These are phyloP conservation scores for Chrysolina oricalcia DNA, from an alignment of 2,888 invertebrate genomes.

Conservation along the genomic window DNA sequence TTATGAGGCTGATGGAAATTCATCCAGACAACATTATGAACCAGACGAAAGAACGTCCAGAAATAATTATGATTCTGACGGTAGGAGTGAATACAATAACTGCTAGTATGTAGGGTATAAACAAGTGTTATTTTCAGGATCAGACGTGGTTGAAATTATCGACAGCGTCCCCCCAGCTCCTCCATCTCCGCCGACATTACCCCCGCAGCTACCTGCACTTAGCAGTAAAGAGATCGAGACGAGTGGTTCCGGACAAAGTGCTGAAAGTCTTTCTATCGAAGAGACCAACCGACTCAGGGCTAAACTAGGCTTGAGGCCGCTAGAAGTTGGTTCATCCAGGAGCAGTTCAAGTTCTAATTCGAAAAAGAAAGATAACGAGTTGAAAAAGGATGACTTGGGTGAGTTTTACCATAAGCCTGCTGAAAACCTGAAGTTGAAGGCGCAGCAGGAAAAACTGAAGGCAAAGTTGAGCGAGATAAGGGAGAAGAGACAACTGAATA, in stretches of 20 bases:
- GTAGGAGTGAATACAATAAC: constrained; percentile 62
- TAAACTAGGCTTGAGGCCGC: constrained; percentile 94
- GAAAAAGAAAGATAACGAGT: constrained; percentile 73
- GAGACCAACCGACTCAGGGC: constrained; percentile 93
- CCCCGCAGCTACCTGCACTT: not conserved
- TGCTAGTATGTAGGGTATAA: not conserved
- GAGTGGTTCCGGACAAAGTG: constrained; percentile 65
- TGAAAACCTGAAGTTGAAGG: constrained; percentile 82
- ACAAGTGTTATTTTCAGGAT: not conserved
- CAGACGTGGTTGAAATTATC: constrained; percentile 19
- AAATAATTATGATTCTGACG: constrained; percentile 74
- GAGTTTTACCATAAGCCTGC: constrained; percentile 93
- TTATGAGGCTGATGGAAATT: constrained; percentile 38
- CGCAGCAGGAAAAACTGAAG: constrained; percentile 85
- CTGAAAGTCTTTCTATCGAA: constrained; percentile 82
- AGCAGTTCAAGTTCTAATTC: constrained; percentile 60
- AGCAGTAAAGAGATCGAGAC: constrained; percentile 64
- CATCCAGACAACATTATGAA: constrained; percentile 34
- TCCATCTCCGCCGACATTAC: not conserved
- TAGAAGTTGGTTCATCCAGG: constrained; percentile 76
- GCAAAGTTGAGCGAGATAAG: constrained; percentile 85
- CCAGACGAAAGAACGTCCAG: constrained; percentile 51
- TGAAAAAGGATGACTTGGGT: constrained; percentile 76
- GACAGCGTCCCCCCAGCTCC: not conserved
- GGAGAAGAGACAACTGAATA: constrained; percentile 85